Base-by-base conservation (phyloP, 2,797 vertebrate genomes). In the Alectoris magna region DNA sequence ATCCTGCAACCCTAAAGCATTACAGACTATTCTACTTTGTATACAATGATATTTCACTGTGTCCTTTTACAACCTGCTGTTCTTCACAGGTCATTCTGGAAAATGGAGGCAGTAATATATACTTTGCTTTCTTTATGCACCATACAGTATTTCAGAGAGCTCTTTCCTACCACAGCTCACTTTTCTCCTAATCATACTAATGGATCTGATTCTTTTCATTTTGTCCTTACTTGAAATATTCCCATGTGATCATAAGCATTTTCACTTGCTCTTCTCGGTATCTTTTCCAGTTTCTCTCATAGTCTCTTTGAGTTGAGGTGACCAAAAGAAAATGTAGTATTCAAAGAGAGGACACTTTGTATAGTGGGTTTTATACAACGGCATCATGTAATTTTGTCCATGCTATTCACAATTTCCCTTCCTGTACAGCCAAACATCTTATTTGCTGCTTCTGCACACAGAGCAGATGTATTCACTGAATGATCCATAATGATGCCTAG, bases 401-500 rank as follows among this genome's bases (percentile, higher is more conserved):
- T 85, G 29, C 39, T 87, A 38, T 91, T 95, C 72, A 80, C 36
- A 31, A 48, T n/a, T 55, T 90, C 56, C 44, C 87, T 75, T 74
- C 23, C 22, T 21, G 63, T 55, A 34, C 38, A 86, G 72, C 19
- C 66, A 87, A 85, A 74, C 14, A 27, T 81, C 23, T 72, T 84
- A 59, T 63, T 83, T 88, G 24, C 34, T 87, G 36, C 48, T 90
- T 88, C 68, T 88, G 66, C 77, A 87, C 2, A 4, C 26, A 48
- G 23, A 94, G 63, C 77, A 92, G 51, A 90, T 92, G 69, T 75
- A 84, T 92, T 83, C 59, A 87, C 23, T 94, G 88, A 94, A 86
- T 79, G 43, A 69, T 92, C 84, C 10, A 2, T 93, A 96, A 96
- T 62, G 64, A 86, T 67, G 82, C 58, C 86, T 81, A 62, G 66